These are phyloP conservation scores for Ptilodon capucinus DNA, from an alignment of 2,888 invertebrate genomes.

Conservation along the genomic window DNA sequence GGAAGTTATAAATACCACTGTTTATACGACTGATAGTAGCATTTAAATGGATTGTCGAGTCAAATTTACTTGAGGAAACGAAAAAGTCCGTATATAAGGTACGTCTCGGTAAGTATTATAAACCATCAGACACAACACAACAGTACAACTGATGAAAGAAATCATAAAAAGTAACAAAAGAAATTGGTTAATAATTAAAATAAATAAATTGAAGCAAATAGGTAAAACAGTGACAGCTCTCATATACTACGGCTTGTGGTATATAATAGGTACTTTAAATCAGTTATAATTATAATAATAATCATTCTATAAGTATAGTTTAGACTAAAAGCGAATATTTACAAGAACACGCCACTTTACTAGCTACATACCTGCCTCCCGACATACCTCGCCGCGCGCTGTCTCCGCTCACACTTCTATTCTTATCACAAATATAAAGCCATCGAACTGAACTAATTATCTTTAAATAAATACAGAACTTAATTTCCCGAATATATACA, in stretches of 20 bases:
- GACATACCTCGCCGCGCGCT: slow-evolving; percentile 35
- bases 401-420: slow-evolving; percentile 8
- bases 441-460: not conserved
- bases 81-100: too few species aligned
- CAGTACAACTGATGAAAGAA: not conserved
- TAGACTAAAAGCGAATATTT: slow-evolving; percentile 76
- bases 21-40: too few species aligned
- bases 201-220: slow-evolving; percentile 25
- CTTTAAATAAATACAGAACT: not conserved
- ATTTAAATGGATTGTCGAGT: too few species aligned
- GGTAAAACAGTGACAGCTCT: slow-evolving; percentile 21
- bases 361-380: slow-evolving; percentile 68
- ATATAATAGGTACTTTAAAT: slow-evolving; percentile 43
- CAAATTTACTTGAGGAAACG: too few species aligned
- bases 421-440: not conserved
- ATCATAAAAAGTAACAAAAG: slow-evolving; percentile 3
- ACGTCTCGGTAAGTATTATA: too few species aligned
- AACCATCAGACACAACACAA: slow-evolving; percentile 10
- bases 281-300: slow-evolving; percentile 52
- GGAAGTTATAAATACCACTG: too few species aligned
- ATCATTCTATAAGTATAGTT: slow-evolving; percentile 53
- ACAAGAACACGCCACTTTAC: slow-evolving; percentile 69
- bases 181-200: slow-evolving; percentile 14
- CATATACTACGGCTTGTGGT: slow-evolving; percentile 22
- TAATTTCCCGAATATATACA: not conserved